Evolutionary conservation across 2,113 vertebrate genomes (phyloP), one percentile per base, ranked within the genome.

Genomic region (Mesitornis unicolor): DNA sequence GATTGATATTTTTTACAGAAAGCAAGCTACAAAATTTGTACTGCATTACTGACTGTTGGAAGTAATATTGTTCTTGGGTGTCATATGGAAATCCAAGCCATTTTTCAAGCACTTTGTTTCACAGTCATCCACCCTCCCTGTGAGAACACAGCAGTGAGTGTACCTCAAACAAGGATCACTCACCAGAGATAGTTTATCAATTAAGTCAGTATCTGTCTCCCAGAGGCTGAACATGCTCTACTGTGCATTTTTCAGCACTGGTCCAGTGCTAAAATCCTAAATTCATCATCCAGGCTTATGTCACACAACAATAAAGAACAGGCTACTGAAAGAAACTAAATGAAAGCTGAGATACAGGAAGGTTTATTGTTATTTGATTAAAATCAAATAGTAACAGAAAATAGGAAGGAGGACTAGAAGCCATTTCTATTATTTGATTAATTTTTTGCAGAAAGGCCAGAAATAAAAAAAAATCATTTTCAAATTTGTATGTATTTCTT

Each of bases 1-100:
- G 97, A 98, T 98, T 98, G 97, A 98, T 98, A 98, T 97, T 97
- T 98, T 98, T 98, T 96, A 97, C 95, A 88, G 96, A 98, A 98
- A 74, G 93, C 96, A 97, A 97, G 97, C 96, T 97, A 97, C 97
- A 98, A 95, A 97, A 96, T 97, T 97, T 97, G 97, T 97, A 70
- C 97, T 97, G 93, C 93, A 96, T 81, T 65, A 93, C 91, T 63
- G 94, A 65, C 95, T 97, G 68, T 92, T 95, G 95, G 92, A 97
- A 98, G 89, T 96, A 95, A 96, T 97, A 97, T 95, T 97, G 98
- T 97, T 98, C 96, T 96, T 90, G 67, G 76, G 89, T 96, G 96
- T 97, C 97, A 97, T 87, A 86, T 87, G 93, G 96, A 98, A 98
- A 96, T 97, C 63, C 87, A 94, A 92, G 85, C 90, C 90, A 97